These are phyloP conservation scores for Harpalus rubripes DNA, from an alignment of 2,888 invertebrate species.

Conservation along the genomic window DNA sequence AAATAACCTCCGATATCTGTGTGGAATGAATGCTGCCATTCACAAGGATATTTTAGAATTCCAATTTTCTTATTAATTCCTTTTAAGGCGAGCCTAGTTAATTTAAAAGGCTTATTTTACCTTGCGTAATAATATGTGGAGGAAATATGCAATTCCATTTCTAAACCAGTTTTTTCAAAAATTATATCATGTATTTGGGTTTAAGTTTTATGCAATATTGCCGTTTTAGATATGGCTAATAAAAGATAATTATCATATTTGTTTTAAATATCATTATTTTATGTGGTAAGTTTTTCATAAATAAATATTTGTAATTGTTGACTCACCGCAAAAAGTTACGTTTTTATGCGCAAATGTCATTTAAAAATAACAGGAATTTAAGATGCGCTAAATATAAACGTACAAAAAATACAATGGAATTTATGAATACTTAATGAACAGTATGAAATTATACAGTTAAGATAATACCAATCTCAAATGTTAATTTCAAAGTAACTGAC, in stretches of 20 bases:
- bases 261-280: not conserved
- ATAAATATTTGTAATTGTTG: constrained; percentile 23
- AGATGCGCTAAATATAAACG: constrained; percentile 38
- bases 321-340: constrained; percentile 5
- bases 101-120: constrained; percentile 31
- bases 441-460: constrained; percentile 22
- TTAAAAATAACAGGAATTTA: constrained; percentile 36
- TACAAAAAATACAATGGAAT: constrained; percentile 48
- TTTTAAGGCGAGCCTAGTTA: constrained; percentile 28
- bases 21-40: constrained; percentile 27
- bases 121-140: constrained; percentile 42
- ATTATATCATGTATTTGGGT: constrained; percentile 22
- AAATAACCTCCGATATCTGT: constrained; percentile 36
- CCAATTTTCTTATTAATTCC: constrained; percentile 33
- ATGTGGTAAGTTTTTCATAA: constrained; percentile 2
- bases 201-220: constrained; percentile 20
- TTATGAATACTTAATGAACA: constrained; percentile 33
- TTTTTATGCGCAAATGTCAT: constrained; percentile 15
- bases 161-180: constrained; percentile 39
- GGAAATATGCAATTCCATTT: constrained; percentile 51
- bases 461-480: constrained; percentile 24
- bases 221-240: not conserved
- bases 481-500: constrained; percentile 9
- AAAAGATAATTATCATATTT: constrained; percentile 17
- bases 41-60: constrained; percentile 45